phyloP scores from a whole-genome alignment of 2,888 invertebrate species.

The Asteroscopus sphinx region DNA sequence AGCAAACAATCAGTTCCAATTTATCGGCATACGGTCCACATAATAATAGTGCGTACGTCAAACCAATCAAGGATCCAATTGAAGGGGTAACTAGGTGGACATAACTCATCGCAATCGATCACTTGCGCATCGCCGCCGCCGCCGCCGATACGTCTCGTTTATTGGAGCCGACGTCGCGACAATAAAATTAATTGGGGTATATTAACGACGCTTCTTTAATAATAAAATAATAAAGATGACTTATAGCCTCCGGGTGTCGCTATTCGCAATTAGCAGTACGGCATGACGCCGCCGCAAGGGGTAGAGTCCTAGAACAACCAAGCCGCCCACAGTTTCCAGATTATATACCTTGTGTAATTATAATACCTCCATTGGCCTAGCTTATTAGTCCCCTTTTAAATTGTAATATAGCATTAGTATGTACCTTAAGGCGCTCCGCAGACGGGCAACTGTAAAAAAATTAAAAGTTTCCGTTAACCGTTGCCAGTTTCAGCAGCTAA shows the following conservation, averaged over 20 bases:
- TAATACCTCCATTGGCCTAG: background rate
- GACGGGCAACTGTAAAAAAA: no score
- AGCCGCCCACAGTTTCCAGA: constrained; percentile 1
- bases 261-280: constrained; percentile 73
- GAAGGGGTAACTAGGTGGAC: constrained; percentile 88
- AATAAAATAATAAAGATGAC: constrained; percentile 85
- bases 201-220: constrained; percentile 85
- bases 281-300: constrained; percentile 27
- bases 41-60: constrained; percentile 84
- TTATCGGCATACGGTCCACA: constrained; percentile 76
- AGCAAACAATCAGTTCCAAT: constrained; percentile 85
- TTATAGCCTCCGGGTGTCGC: constrained; percentile 71
- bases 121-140: constrained; percentile 74
- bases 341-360: constrained; percentile 6
- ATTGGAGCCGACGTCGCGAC: constrained; percentile 83
- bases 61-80: constrained; percentile 88
- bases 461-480: no score
- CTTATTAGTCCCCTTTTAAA: constrained; percentile 2
- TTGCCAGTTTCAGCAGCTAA: no score
- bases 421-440: no score
- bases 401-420: background rate
- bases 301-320: constrained; percentile 14
- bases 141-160: constrained; percentile 80
- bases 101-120: constrained; percentile 85
- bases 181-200: constrained; percentile 87